Conservation (phyloP, 1,140 invertebrate genomes). For the Heliconius hewitsoni region DNA sequence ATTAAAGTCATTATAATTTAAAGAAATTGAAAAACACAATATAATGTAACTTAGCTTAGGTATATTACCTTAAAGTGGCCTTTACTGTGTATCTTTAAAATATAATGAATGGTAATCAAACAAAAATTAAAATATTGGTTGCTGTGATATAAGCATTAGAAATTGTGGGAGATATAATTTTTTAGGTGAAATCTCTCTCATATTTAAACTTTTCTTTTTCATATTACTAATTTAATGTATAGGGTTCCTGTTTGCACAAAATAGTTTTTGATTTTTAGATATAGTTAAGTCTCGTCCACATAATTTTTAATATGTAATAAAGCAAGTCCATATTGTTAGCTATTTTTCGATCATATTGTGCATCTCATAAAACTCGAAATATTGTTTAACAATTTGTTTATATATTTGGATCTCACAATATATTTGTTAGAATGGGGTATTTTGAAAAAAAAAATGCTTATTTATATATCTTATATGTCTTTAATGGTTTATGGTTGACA, state of each 20-base stretch:
- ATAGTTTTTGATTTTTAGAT: not conserved
- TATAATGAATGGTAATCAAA: not conserved
- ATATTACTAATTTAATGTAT: not conserved
- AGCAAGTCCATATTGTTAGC: constrained; percentile 1
- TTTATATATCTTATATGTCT: constrained; percentile 16
- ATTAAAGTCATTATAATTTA: constrained; percentile 13
- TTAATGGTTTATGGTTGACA: constrained; percentile 19
- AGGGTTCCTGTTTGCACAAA: constrained; percentile 11
- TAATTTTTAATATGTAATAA: not conserved
- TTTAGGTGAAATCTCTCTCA: not conserved
- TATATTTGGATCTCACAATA: constrained; percentile 12
- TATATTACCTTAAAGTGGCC: constrained; percentile 12
- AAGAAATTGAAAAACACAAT: not conserved
- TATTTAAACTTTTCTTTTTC: not conserved
- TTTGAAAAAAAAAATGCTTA: not conserved
- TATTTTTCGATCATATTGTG: constrained; percentile 5
- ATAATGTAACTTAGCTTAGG: constrained; percentile 1
- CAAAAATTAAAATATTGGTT: not conserved
- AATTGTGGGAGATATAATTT: not conserved
- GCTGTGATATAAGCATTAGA: not conserved
- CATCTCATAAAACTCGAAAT: constrained; percentile 5
- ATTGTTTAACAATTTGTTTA: not conserved
- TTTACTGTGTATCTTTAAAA: constrained; percentile 2
- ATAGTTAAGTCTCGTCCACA: not conserved
- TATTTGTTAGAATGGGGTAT: not conserved